Evolutionary conservation across 2,797 vertebrate species (phyloP).

Genomic region (Rhabdomys pumilio): DNA sequence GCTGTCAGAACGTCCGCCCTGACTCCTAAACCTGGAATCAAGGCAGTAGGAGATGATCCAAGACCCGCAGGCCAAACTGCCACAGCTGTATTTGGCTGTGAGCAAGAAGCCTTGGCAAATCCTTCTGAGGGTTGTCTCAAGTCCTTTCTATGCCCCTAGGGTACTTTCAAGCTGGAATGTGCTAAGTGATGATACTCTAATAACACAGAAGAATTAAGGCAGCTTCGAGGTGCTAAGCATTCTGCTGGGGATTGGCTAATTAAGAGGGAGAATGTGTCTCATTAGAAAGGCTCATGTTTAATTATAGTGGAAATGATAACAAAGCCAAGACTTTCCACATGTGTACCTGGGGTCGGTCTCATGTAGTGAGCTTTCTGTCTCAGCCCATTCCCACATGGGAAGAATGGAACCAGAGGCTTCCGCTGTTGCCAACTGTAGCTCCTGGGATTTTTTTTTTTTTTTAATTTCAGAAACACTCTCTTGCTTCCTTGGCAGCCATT

Average conservation of each 20-base stretch:
- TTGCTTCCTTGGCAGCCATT: background rate
- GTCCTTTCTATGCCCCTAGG: background rate
- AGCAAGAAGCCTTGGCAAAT: conserved; percentile 2
- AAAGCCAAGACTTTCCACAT: background rate
- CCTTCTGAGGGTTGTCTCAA: background rate
- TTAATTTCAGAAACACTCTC: background rate
- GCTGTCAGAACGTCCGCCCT: background rate
- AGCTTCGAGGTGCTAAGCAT: background rate
- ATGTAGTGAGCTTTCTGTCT: background rate
- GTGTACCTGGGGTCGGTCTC: background rate
- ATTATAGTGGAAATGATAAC: conserved; percentile 39
- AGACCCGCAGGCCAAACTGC: background rate
- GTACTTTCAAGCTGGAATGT: background rate
- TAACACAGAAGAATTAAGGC: background rate
- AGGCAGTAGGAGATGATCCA: background rate
- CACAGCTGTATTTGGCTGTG: background rate
- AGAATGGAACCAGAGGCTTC: no score
- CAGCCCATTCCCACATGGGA: background rate
- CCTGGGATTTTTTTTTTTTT: background rate
- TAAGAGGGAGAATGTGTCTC: conserved; percentile 55
- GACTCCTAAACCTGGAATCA: background rate
- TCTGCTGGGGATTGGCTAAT: conserved; percentile 51
- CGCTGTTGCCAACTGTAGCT: background rate
- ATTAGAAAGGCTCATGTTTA: conserved; percentile 58
- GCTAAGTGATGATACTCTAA: conserved; percentile 44